These are phyloP conservation scores for Megaceryle alcyon DNA, from an alignment of 2,797 vertebrate genomes.

Conservation along the genomic window DNA sequence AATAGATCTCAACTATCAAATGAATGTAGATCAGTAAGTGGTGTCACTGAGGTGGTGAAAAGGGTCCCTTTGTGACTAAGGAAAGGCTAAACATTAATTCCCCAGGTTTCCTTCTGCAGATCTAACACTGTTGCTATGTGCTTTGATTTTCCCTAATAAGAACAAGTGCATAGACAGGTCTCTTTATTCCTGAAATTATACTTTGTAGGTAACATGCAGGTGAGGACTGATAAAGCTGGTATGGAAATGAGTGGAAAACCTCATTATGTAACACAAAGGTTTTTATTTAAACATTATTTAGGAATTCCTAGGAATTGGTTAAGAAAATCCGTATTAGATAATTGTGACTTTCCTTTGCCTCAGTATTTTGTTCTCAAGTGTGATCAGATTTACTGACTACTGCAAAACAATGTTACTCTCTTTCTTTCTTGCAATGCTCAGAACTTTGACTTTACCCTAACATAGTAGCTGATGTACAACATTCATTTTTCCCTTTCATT, in stretches of 20 bases:
- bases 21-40: background rate
- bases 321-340: background rate
- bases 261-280: background rate
- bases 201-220: background rate
- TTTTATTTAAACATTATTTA: background rate
- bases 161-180: background rate
- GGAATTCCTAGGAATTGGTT: background rate
- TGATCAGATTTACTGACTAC: background rate
- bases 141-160: background rate
- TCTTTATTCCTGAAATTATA: background rate
- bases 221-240: background rate
- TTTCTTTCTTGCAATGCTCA: background rate
- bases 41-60: background rate
- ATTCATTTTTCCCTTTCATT: background rate
- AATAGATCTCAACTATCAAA: background rate
- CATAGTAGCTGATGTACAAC: background rate
- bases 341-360: background rate
- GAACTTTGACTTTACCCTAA: background rate
- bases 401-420: background rate
- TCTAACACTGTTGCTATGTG: background rate
- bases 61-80: background rate
- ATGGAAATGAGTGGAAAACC: background rate
- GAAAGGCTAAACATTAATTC: background rate
- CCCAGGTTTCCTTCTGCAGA: background rate
- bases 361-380: background rate